These are phyloP conservation scores for Procambarus clarkii DNA, from an alignment of 1,140 invertebrate species.

Conservation along the genomic window DNA sequence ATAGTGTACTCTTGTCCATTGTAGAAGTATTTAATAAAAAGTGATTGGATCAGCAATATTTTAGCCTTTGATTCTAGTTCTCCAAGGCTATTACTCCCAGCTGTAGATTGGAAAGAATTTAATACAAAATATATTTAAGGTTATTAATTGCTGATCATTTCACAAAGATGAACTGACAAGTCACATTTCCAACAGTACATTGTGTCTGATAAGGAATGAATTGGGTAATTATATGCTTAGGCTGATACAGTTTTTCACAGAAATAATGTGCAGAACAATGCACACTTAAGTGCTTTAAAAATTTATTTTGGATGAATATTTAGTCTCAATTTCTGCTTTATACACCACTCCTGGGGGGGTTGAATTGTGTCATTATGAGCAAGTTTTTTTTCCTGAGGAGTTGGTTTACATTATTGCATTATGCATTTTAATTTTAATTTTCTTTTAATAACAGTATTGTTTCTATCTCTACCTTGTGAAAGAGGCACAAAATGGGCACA, in stretches of 20 bases:
- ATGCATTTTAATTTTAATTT: conserved; percentile 23
- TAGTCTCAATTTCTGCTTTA: background rate
- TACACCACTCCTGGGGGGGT: conserved; percentile 1
- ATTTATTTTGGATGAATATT: conserved; percentile 28
- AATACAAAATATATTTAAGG: conserved; percentile 26
- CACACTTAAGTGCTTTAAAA: conserved; percentile 22
- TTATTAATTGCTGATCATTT: conserved; percentile 56
- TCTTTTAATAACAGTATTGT: conserved; percentile 48
- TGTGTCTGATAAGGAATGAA: conserved; percentile 46
- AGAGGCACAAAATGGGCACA: conserved; percentile 62
- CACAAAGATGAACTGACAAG: conserved; percentile 54
- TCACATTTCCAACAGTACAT: conserved; percentile 46
- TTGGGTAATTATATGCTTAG: conserved; percentile 40
- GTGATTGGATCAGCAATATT: conserved; percentile 46
- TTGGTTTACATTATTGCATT: conserved; percentile 24
- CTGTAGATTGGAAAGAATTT: conserved; percentile 26
- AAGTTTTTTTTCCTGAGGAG: conserved; percentile 12
- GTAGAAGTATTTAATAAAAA: conserved; percentile 60
- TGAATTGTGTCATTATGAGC: conserved; percentile 21
- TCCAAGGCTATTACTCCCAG: conserved; percentile 20
- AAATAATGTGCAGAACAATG: background rate
- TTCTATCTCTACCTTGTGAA: conserved; percentile 49
- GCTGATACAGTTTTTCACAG: conserved; percentile 32
- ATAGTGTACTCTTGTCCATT: conserved; percentile 68
- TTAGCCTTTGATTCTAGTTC: conserved; percentile 26